phyloP scores from a whole-genome alignment of 2,113 vertebrate species.

The Carassius gibelio region DNA sequence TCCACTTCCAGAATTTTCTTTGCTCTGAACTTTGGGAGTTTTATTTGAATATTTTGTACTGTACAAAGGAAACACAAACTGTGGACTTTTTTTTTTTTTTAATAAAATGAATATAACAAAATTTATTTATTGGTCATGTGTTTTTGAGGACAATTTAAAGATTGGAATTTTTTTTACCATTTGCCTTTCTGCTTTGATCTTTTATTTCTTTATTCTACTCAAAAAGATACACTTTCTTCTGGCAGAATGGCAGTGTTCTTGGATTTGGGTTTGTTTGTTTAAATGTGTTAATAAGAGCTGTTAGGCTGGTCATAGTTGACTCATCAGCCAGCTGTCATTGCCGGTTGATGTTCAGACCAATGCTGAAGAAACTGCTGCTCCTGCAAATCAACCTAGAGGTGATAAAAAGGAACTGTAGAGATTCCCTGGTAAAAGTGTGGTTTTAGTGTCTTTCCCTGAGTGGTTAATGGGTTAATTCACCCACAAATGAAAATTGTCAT shows the following conservation, averaged over 20 bases:
- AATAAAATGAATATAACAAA: constrained; percentile 79
- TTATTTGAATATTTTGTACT: constrained; percentile 85
- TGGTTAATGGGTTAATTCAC: not conserved
- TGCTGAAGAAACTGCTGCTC: constrained; percentile 17
- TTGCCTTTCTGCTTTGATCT: not conserved
- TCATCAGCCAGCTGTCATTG: constrained; percentile 28
- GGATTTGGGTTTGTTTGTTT: constrained; percentile 16
- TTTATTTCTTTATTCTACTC: not conserved
- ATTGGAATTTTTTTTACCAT: not conserved
- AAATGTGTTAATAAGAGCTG: not conserved
- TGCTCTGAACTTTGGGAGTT: constrained; percentile 74
- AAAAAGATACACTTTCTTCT: not conserved
- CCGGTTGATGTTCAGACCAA: not conserved
- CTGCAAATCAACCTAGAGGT: constrained; percentile 52
- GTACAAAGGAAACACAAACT: constrained; percentile 80
- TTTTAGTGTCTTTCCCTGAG: not conserved
- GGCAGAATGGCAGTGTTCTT: constrained; percentile 28
- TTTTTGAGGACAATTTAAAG: not conserved
- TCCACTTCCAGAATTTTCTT: constrained; percentile 70
- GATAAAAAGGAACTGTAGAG: not conserved
- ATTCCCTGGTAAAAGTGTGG: not conserved
- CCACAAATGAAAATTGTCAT: too few relatives aligned
- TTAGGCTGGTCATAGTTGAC: constrained; percentile 40
- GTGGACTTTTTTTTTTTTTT: constrained; percentile 76
- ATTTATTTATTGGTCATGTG: constrained; percentile 21